Conservation (phyloP, 2,113 vertebrate genomes). For the Saccopteryx bilineata region DNA sequence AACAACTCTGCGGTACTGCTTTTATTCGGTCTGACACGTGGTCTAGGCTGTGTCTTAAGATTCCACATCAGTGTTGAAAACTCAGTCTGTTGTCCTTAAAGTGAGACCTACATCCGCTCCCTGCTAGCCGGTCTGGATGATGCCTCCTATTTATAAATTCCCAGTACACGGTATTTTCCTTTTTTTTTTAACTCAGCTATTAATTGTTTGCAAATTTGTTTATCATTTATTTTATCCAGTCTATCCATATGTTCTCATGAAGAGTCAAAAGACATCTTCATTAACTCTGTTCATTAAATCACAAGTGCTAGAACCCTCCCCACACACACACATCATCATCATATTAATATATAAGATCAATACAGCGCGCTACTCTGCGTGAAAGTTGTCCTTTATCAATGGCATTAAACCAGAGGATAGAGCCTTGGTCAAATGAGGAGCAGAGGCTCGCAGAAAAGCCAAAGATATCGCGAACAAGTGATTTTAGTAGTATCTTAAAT, state of each 20-base stretch:
- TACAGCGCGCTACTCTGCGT: not conserved
- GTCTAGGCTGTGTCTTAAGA: not conserved
- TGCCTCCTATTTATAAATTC: not conserved
- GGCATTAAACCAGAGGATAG: not conserved
- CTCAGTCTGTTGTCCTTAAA: not conserved
- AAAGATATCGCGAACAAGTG: not conserved
- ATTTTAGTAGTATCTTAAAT: not conserved
- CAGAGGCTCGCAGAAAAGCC: not conserved
- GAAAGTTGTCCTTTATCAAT: not conserved
- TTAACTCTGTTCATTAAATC: not conserved
- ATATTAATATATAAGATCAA: not conserved
- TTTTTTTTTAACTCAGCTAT: not conserved
- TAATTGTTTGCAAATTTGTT: not conserved
- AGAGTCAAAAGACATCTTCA: not conserved
- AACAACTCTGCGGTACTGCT: not conserved
- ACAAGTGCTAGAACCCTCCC: not conserved
- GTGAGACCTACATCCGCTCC: not conserved
- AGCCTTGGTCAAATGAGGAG: not conserved
- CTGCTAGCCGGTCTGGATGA: not conserved
- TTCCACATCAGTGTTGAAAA: not conserved
- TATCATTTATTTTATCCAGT: not conserved
- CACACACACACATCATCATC: not conserved
- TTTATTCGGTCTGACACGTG: not conserved
- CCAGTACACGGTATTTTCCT: not conserved
- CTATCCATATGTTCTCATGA: not conserved